Base-by-base conservation (phyloP, 2,888 invertebrate genomes). In the Trypoxylon attenuatum region DNA sequence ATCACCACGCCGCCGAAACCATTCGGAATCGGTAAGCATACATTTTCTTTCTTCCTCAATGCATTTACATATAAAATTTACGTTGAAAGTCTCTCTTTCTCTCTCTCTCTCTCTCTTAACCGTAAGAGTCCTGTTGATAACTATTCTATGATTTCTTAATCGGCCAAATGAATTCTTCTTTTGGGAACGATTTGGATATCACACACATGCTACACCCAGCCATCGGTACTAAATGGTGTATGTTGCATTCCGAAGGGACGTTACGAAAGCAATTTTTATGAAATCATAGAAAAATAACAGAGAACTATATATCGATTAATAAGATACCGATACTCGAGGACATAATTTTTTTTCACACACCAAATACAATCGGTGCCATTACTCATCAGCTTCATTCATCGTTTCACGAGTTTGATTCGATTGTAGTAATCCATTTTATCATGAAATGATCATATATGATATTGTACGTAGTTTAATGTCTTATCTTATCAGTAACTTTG, bases 11-110 rank as follows among this genome's bases (percentile, higher is more conserved):
- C 92, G 21, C 90, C 93, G 50, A 95, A 95, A 88, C 92, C 94
- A 2, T 95, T 94, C 86, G 94, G 94, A 88, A 91, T 95, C 80
- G 94, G 95, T 95, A 90, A 90, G 93, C 88, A 75, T 89, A 88
- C 89, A 88, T 87, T 88, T 46, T 29, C 41, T n/a, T n/a, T n/a
- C n/a, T n/a, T n/a, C n/a, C n/a, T n/a, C n/a, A n/a, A n/a, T n/a
- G n/a, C n/a, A n/a, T n/a, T n/a, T n/a, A n/a, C n/a, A n/a, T n/a
- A n/a, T 50, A 15, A 39, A 58, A 46, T 18, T 52, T 42, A 41
- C 22, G 21, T 25, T 15, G 55, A 22, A 60, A 18, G 21, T n/a
- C n/a, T n/a, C n/a, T n/a, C n/a, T n/a, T n/a, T n/a, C n/a, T n/a
- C n/a, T n/a, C n/a, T n/a, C n/a, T n/a, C n/a, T n/a, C n/a, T n/a